Percentiles rank a stretch among this genome's conserved stretches.
phyloP scores from a whole-genome alignment of 1,140 invertebrate genomes.

The Protaetia brevitarsis region DNA sequence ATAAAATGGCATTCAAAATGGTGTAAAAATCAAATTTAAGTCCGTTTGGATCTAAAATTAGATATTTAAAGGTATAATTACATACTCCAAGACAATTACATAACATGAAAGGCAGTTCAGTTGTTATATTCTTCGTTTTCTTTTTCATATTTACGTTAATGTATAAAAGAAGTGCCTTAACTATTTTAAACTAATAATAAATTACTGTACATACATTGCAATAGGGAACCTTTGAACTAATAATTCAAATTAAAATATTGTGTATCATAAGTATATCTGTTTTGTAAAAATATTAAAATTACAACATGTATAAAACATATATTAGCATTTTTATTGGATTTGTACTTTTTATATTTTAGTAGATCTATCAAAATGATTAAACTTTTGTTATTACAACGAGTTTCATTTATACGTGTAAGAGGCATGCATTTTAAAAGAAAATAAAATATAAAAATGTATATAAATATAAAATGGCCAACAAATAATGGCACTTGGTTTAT shows the following conservation, averaged over 20 bases:
- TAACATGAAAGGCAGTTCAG: background rate
- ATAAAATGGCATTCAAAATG: background rate
- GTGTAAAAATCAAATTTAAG: background rate
- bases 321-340: no score
- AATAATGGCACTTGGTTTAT: background rate
- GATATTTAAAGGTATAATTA: background rate
- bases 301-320: no score
- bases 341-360: slow-evolving; percentile 1
- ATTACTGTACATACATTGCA: slow-evolving; percentile 20
- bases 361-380: background rate
- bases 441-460: slow-evolving; percentile 21
- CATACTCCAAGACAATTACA: background rate
- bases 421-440: background rate
- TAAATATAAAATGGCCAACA: slow-evolving; percentile 16
- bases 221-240: background rate
- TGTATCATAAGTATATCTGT: background rate
- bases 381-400: background rate
- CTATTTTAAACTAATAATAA: slow-evolving; percentile 13
- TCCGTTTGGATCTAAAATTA: no score
- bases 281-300: no score
- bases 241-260: background rate
- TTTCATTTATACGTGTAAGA: background rate
- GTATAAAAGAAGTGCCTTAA: background rate
- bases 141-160: background rate
- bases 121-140: background rate